phyloP scores from a whole-genome alignment of 2,797 vertebrate species.

The Micrastur ruficollis region DNA sequence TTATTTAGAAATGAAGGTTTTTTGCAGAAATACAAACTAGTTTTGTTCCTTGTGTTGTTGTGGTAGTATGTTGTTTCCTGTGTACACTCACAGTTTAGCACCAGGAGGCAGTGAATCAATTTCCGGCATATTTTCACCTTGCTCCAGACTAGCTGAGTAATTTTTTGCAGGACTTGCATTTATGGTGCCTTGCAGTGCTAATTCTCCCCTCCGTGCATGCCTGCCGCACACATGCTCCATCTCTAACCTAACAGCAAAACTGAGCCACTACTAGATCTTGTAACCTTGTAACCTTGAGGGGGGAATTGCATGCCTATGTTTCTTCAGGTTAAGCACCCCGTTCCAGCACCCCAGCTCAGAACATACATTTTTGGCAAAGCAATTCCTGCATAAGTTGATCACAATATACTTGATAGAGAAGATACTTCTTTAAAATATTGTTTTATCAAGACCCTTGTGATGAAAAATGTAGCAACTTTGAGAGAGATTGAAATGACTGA shows the following conservation, averaged over 20 bases:
- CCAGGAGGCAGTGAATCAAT: neutral
- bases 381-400: neutral
- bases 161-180: neutral
- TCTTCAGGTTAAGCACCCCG: neutral
- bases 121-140: neutral
- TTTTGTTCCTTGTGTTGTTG: neutral
- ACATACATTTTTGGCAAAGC: neutral
- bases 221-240: neutral
- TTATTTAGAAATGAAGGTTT: neutral
- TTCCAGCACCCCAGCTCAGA: neutral
- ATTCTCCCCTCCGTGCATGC: neutral
- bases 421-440: neutral
- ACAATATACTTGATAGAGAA: neutral
- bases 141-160: neutral
- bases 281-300: neutral
- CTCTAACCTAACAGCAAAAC: neutral
- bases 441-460: neutral
- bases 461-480: neutral
- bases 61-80: neutral
- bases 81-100: neutral
- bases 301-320: neutral
- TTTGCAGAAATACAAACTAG: neutral
- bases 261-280: neutral
- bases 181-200: neutral
- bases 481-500: neutral